Evolutionary conservation across 2,888 invertebrate species (phyloP), one percentile per base, ranked within the genome.

Genomic region (Meiosimyza decipiens): DNA sequence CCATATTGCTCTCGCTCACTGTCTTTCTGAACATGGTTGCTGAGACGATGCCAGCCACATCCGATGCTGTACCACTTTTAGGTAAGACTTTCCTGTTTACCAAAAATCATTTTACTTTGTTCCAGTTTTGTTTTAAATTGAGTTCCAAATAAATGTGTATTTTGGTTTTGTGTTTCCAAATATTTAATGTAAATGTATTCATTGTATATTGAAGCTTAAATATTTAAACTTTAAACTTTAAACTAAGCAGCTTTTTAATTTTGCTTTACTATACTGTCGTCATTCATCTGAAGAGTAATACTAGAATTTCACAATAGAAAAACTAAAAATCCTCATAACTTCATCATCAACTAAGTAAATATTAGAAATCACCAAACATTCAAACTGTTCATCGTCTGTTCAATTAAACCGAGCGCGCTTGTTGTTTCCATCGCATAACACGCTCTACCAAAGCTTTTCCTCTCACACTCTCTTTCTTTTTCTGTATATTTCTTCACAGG

Each of bases 21-120:
- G 98, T 98, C 89, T 98, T 98, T 90, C 92, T 98, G 86, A 96
- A 98, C 90, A 96, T 98, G 94, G 97, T 98, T 83, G 97, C 98
- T 82, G 98, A 98, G 90, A 97, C 97, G 86, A 97, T 98, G 96
- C 98, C 98, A 81, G 97, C 97, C 84, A 98, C 98, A 76, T 97
- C 97, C 77, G 96, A 96, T 88, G 95, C 95, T 81, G 95, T 96
- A 84, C 95, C 95, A 80, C 90, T 95, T 82, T 90, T 95, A 89
- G 94, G 94, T 91, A 88, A 88, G 81, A 80, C 76, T 64, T 77
- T 78, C 78, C 77, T 75, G 81, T 81, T 81, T 79, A 68, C 76
- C 74, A 76, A 76, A 59, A 57, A 55, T 40, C 40, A 9, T 40
- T 9, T 40, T 40, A 40, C 6, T 40, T 40, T 40, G 9, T 9